Base-by-base conservation (phyloP, 2,888 invertebrate species). In the Himalopsyche japonica region DNA sequence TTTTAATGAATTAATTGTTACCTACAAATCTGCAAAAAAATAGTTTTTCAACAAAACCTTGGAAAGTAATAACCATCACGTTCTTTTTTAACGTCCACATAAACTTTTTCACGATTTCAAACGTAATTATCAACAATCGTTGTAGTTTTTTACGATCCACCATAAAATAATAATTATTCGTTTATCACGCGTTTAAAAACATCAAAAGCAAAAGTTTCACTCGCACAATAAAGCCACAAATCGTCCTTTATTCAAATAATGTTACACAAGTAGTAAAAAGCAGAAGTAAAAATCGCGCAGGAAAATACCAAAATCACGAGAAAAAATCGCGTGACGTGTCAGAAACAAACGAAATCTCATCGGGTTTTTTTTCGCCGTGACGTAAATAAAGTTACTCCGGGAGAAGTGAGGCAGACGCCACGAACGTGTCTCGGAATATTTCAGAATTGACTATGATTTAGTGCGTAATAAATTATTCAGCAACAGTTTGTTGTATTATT, bases 401-500 rank as follows among this genome's bases (percentile, higher is more conserved):
- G 57, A 24, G 7, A 57, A 57, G 57, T 57, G 57, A 57, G 57
- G 20, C 57, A 57, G 57, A 57, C 8, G 20, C 10, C 20, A 20
- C 20, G 57, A 4, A 57, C 57, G 57, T 57, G 20, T 76, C 76
- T 18, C 27, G 34, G 30, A 76, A 34, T 15, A 6, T 76, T 30
- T 34, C 76, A 18, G 70, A 76, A 76, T 76, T 12, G 76, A n/a
- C 76, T 76, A 76, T 81, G 83, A 86, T 86, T 86, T 86, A 86
- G 82, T 30, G 49, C n/a, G 43, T 77, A 37, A 84, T 86, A 86
- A 86, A 86, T 86, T 84, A 84, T 47, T 24, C 37, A 70, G 57
- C 83, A 48, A 80, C 77, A 81, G 81, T 64, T 57, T 20, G 20
- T 24, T 57, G 57, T 57, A 57, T 57, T 57, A 82, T 78, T 82